phyloP scores from a whole-genome alignment of 2,113 vertebrate genomes.

The Neoarius graeffei region DNA sequence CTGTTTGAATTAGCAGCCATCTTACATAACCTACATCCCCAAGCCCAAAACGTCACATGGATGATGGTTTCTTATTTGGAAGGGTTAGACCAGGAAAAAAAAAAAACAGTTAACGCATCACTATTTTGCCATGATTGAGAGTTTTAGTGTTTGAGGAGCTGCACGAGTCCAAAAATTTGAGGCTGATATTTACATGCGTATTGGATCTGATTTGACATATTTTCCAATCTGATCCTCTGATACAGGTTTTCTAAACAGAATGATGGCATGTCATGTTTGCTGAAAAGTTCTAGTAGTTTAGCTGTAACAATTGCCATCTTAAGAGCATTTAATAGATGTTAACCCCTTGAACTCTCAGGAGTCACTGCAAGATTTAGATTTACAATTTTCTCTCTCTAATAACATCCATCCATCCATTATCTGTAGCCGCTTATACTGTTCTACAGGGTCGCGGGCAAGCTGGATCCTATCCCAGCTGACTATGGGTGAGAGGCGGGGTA shows the following conservation, averaged over 20 bases:
- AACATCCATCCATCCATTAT: not conserved
- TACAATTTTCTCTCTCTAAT: not conserved
- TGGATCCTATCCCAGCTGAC: no score
- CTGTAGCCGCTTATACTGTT: no score
- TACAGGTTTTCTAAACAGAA: not conserved
- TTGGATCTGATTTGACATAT: not conserved
- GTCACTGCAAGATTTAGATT: not conserved
- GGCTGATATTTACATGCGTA: not conserved
- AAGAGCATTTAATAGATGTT: not conserved
- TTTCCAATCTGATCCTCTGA: not conserved
- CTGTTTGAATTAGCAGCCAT: constrained; percentile 47
- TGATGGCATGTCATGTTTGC: not conserved
- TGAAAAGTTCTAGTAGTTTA: not conserved
- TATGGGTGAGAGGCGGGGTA: no score
- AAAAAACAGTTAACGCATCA: not conserved
- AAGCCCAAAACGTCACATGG: constrained; percentile 40
- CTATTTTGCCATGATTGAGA: not conserved
- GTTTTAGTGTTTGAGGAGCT: not conserved
- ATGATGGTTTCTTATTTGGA: constrained; percentile 32
- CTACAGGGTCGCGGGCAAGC: no score
- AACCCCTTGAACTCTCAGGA: not conserved
- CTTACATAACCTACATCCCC: constrained; percentile 53
- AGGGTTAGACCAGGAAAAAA: not conserved
- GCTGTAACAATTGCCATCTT: not conserved
- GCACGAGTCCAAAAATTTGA: not conserved